phyloP scores from a whole-genome alignment of 2,113 vertebrate species.

The Lasiurus borealis region DNA sequence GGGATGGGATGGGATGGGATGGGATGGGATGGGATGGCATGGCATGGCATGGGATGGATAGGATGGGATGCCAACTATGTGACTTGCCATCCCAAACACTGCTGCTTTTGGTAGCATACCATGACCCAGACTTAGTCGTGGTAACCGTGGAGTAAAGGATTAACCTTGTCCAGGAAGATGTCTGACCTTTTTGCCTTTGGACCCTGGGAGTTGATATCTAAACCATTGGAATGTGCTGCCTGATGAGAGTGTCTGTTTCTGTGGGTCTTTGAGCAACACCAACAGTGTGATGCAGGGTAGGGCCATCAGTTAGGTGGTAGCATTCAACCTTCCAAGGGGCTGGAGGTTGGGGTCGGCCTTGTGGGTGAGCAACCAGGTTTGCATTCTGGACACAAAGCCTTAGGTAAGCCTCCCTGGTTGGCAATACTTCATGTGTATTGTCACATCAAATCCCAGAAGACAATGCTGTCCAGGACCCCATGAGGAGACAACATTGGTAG shows the following conservation, averaged over 20 bases:
- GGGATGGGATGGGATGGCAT: not conserved
- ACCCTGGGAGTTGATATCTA: not conserved
- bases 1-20: not conserved
- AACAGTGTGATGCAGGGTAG: not conserved
- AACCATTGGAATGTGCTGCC: not conserved
- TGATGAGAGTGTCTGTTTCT: not conserved
- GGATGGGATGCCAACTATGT: not conserved
- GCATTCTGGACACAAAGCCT: not conserved
- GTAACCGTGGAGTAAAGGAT: not conserved
- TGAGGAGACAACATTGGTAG: not conserved
- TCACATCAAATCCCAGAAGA: not conserved
- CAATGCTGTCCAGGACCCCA: not conserved
- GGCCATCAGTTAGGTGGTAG: not conserved
- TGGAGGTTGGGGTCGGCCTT: not conserved
- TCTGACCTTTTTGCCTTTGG: not conserved
- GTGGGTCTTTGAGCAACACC: not conserved
- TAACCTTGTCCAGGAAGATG: not conserved
- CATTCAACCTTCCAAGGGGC: not conserved
- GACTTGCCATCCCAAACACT: not conserved
- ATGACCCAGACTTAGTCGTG: not conserved
- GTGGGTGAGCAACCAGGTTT: not conserved
- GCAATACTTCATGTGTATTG: not conserved
- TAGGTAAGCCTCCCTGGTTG: not conserved
- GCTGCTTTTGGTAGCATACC: not conserved
- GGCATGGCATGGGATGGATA: not conserved